Base-by-base conservation (phyloP, 2,113 vertebrate genomes). In the Sapayoa aenigma region DNA sequence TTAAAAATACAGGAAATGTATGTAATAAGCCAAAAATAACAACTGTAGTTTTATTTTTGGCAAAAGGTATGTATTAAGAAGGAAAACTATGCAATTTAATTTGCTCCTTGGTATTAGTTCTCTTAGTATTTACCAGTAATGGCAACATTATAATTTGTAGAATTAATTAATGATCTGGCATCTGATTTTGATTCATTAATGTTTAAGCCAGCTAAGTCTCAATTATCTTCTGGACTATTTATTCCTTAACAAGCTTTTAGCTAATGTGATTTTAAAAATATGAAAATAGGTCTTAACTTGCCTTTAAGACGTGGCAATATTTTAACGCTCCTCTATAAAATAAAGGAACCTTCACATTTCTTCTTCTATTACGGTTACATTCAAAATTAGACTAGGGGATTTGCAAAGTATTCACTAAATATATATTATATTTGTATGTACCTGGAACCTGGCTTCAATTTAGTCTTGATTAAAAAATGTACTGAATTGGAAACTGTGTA, bases 161-260 rank as follows among this genome's bases (percentile, higher is more conserved):
- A 96, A 97, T 97, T 97, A 97, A 97, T 97, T 97, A 97, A 97
- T 97, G 95, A 96, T 96, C 95, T 95, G 95, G 95, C 97, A 96
- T 97, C 95, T 97, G 96, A 97, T 97, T 97, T 97, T 96, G 94
- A 96, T 94, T 97, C 96, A 96, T 97, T 97, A 97, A 97, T 96
- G 94, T 93, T 87, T 97, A 97, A 97, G 93, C 94, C 95, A 95
- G 95, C 96, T 97, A 96, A 97, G 90, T 96, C 95, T 96, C 96
- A 96, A 96, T 97, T 97, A 97, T 96, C 96, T 93, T 94, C 89
- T 96, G 84, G 92, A 95, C 95, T 95, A 96, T 97, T 97, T 97
- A 96, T 97, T 97, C 91, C 92, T 97, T 95, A 97, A 97, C 96
- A 97, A 95, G 97, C 96, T 96, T 97, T 97, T 93, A 96, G 94